Evolutionary conservation across 2,113 vertebrate species (phyloP), one percentile per base, ranked within the genome.

Genomic region (Xiphophorus couchianus): DNA sequence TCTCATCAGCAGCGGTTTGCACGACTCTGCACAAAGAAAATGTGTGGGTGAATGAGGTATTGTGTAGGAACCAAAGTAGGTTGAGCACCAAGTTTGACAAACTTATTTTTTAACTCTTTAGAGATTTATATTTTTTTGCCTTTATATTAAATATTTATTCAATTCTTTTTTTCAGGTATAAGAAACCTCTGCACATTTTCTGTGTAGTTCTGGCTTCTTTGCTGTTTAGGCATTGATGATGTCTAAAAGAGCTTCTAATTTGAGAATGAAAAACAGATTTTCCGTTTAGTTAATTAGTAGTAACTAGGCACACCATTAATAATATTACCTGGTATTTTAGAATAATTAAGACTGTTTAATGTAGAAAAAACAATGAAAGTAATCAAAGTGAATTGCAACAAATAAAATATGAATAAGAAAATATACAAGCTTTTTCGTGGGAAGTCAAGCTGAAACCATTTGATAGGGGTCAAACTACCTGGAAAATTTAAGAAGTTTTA

Each of bases 1-100:
- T 76, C 68, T 67, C n/a, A 19, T 48, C 61, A 73, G 64, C 82
- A 22, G 76, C 14, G 58, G 69, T 76, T 74, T 83, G 72, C 63
- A 66, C 77, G 54, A 60, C 62, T 73, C 44, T 62, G 31, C 62
- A 37, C 69, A 69, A 35, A 74, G 27, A 69, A 71, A 80, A 72
- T 65, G 74, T 75, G 67, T 83, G 77, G 58, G 74, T 80, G 66
- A 74, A 71, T 62, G 17, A 6, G 54, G 64, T 76, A 28, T 30
- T 13, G 12, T 44, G 54, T 54, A 29, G 39, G 62, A 74, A 54
- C 65, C 65, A 67, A 67, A 67, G n/a, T 67, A 27, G 37, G 65
- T 27, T 67, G 29, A 62, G 30, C 51, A 31, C 66, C 51, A 19
- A 67, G 29, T 35, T n/a, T n/a, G 25, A 58, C 62, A 42, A 30